These are phyloP conservation scores for Nemoura dubitans DNA, from an alignment of 2,888 invertebrate species.

Conservation along the genomic window DNA sequence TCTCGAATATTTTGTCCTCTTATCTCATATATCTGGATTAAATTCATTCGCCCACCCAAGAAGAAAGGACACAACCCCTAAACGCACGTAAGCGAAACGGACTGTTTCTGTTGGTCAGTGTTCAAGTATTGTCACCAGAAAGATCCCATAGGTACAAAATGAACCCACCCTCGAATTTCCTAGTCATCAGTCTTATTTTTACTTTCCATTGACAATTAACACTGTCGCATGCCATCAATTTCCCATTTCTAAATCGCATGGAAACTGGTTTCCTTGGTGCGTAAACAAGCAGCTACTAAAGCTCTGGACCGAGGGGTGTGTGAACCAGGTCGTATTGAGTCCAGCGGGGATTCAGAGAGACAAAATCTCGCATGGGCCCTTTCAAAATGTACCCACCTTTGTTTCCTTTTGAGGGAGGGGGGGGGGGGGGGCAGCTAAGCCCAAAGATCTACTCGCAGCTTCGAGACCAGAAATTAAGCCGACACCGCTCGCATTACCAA, in stretches of 20 bases:
- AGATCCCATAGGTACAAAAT: not conserved
- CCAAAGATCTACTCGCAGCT: not conserved
- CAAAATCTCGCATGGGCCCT: slow-evolving; percentile 10
- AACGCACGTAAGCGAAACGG: slow-evolving; percentile 8
- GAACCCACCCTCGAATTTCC: not conserved
- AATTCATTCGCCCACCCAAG: slow-evolving; percentile 7
- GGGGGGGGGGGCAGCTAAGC: not conserved
- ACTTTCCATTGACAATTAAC: slow-evolving; percentile 26
- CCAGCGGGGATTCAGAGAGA: slow-evolving; percentile 28
- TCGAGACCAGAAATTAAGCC: not conserved
- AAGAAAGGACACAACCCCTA: not conserved
- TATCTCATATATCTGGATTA: not conserved
- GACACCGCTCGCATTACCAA: not conserved
- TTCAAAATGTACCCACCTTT: slow-evolving; percentile 18
- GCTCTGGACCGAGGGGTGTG: slow-evolving; percentile 19
- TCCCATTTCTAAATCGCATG: not conserved
- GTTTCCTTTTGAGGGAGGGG: slow-evolving; percentile 16
- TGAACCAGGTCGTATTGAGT: slow-evolving; percentile 41
- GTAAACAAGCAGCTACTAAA: not conserved
- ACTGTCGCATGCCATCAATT: not conserved
- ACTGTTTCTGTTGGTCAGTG: not conserved
- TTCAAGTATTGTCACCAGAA: not conserved
- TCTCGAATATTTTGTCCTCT: not conserved
- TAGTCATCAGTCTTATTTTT: slow-evolving; percentile 29
- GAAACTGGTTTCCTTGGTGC: not conserved